Conservation (phyloP, 2,888 invertebrate species). For the Lasiommata megera region DNA sequence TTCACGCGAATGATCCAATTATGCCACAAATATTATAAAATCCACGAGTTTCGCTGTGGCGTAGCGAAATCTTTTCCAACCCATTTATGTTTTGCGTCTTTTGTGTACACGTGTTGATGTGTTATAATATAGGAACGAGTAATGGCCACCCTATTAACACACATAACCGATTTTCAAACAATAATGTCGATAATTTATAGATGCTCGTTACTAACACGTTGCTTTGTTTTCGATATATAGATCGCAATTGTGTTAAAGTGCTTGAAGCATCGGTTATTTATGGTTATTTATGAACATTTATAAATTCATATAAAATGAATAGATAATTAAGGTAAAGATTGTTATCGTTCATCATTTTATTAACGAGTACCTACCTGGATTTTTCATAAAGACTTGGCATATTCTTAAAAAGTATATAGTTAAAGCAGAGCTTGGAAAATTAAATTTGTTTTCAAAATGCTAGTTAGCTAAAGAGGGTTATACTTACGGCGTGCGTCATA, state of each 20-base stretch:
- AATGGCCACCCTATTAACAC: constrained; percentile 23
- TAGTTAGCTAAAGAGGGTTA: too few species aligned
- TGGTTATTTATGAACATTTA: background rate
- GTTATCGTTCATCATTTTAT: too few species aligned
- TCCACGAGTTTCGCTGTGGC: constrained; percentile 61
- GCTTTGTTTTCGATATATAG: constrained; percentile 20
- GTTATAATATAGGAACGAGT: constrained; percentile 12
- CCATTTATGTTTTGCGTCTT: constrained; percentile 40
- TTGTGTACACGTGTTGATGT: constrained; percentile 45
- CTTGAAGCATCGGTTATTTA: background rate
- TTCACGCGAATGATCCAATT: constrained; percentile 50
- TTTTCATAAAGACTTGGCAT: too few species aligned
- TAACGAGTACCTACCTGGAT: too few species aligned
- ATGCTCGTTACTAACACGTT: constrained; percentile 11
- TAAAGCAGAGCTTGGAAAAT: too few species aligned
- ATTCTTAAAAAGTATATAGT: too few species aligned
- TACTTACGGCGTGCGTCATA: too few species aligned
- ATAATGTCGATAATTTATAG: constrained; percentile 23
- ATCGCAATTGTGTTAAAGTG: constrained; percentile 9
- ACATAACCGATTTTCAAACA: constrained; percentile 22
- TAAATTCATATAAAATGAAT: background rate
- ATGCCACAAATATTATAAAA: constrained; percentile 53
- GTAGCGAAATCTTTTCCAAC: constrained; percentile 49
- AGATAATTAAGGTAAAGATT: background rate
- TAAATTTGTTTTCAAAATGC: too few species aligned